Evolutionary conservation across 2,888 invertebrate genomes (phyloP).

Genomic region (Drosophila tripunctata): DNA sequence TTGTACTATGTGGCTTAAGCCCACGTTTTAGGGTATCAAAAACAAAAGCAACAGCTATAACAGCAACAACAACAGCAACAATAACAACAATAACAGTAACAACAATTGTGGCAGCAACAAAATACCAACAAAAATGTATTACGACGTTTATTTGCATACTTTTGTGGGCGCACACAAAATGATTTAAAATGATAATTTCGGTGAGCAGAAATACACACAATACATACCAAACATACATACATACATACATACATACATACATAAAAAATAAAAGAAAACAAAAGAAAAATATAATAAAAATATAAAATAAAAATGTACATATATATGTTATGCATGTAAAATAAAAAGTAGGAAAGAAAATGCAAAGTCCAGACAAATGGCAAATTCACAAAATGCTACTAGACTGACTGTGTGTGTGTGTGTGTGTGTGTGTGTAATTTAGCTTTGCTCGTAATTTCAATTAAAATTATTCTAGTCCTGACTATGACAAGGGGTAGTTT

Average conservation of each 20-base stretch:
- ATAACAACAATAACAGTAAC: conserved; percentile 2
- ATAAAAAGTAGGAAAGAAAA: background rate
- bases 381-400: conserved; percentile 11
- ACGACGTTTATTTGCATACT: conserved; percentile 73
- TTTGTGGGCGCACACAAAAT: conserved; percentile 68
- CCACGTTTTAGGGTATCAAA: conserved; percentile 35
- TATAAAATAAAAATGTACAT: conserved; percentile 7
- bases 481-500: background rate
- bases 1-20: conserved; percentile 4
- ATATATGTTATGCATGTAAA: background rate
- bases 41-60: conserved; percentile 26
- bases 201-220: conserved; percentile 12
- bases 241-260: background rate
- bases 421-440: conserved; percentile 63
- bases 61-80: conserved; percentile 8
- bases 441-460: conserved; percentile 70
- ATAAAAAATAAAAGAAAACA: conserved; percentile 11
- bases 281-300: conserved; percentile 14
- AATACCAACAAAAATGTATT: conserved; percentile 52
- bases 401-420: too few relatives aligned
- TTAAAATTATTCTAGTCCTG: conserved; percentile 70
- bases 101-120: conserved; percentile 5
- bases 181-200: conserved; percentile 77
- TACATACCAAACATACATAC: background rate
- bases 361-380: conserved; percentile 7